These are phyloP conservation scores for Tamias sibiricus DNA, from an alignment of 2,113 vertebrate species.

Conservation along the genomic window DNA sequence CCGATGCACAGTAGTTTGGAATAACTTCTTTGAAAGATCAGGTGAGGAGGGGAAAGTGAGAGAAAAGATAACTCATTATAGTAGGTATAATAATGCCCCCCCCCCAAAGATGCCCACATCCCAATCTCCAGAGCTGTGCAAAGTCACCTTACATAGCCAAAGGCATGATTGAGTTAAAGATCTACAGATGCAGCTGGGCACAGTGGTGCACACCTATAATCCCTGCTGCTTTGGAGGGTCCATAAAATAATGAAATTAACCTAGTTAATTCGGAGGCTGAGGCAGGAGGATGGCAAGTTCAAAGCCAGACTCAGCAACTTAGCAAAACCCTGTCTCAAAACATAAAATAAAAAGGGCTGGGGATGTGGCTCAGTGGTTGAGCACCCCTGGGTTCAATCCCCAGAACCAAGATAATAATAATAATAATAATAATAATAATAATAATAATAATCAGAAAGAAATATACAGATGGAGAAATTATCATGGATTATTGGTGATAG, in stretches of 20 bases:
- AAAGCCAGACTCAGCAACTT: too few species aligned
- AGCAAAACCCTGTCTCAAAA: not conserved
- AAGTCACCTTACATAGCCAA: not conserved
- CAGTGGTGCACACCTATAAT: not conserved
- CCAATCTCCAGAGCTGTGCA: not conserved
- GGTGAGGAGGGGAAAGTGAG: not conserved
- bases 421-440: too few species aligned
- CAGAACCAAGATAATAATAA: too few species aligned
- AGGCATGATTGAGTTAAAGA: not conserved
- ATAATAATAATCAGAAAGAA: too few species aligned
- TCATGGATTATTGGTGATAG: not conserved
- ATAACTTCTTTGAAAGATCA: not conserved
- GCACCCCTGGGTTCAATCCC: too few species aligned
- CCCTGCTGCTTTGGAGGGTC: not conserved
- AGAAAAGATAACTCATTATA: not conserved
- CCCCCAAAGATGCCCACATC: not conserved
- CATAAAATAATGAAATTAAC: too few species aligned
- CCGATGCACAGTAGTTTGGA: not conserved
- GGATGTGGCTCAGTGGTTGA: too few species aligned
- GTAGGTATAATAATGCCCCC: not conserved
- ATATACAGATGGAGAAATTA: too few species aligned
- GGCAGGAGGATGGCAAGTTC: not conserved
- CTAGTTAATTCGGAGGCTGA: too few species aligned
- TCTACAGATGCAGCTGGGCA: not conserved
- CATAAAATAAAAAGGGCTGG: too few species aligned